phyloP scores from a whole-genome alignment of 2,113 vertebrate species.

The Phalacrocorax brasilianus region DNA sequence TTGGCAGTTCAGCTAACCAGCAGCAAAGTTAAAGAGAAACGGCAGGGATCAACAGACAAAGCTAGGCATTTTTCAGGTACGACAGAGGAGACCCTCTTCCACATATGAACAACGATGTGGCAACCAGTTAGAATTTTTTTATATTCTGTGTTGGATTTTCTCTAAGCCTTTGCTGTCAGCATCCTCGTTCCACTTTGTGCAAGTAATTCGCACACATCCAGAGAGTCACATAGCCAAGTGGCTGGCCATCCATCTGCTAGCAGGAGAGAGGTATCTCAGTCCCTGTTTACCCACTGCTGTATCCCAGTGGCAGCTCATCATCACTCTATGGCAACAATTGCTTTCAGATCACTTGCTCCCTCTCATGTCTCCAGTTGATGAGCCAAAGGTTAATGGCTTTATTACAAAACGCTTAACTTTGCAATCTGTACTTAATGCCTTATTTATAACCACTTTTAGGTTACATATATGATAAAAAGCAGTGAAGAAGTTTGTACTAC shows the following conservation, averaged over 20 bases:
- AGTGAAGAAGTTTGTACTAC: not conserved
- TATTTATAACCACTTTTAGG: not conserved
- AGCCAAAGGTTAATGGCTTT: not conserved
- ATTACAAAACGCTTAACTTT: not conserved
- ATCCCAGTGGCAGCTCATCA: not conserved
- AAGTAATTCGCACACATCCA: not conserved
- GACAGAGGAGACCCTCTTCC: not conserved
- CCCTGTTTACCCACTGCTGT: not conserved
- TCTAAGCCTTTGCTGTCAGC: not conserved
- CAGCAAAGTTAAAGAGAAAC: not conserved
- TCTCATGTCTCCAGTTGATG: not conserved
- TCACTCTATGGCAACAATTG: not conserved
- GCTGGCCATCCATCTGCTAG: not conserved
- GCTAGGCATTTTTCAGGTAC: not conserved
- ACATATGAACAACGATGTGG: fast-evolving
- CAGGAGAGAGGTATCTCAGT: not conserved
- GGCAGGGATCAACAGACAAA: not conserved
- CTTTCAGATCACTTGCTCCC: not conserved
- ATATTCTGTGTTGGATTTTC: not conserved
- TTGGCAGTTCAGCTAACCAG: not conserved
- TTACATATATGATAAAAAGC: not conserved
- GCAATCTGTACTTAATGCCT: not conserved
- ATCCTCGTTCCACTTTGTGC: not conserved
- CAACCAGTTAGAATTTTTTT: not conserved
- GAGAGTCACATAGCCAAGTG: not conserved